A percentile compares a stretch with the other conserved stretches of the same genome.
Conservation (phyloP, 2,113 vertebrate species). For the Antechinus stuartii region DNA sequence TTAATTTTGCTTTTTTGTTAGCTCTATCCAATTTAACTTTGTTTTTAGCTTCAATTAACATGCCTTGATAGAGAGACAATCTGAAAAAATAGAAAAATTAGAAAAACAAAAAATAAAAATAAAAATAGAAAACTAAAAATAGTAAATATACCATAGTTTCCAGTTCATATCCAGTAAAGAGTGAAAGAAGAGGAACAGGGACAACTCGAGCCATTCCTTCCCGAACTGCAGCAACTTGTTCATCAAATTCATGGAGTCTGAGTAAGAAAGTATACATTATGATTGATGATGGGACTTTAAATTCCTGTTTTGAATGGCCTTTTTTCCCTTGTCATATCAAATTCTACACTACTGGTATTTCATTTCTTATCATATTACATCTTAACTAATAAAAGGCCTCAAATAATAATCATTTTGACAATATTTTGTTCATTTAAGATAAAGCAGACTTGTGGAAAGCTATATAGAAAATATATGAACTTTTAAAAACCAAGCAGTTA, state of each 20-base stretch:
- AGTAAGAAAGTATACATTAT: slow-evolving; percentile 38
- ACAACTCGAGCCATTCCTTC: slow-evolving; percentile 99
- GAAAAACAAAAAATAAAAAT: background rate
- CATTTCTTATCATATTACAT: background rate
- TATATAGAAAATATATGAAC: background rate
- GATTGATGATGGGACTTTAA: background rate
- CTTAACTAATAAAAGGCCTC: background rate
- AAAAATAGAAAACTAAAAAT: background rate
- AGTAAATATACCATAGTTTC: slow-evolving; percentile 93
- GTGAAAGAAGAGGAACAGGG: slow-evolving; percentile 95
- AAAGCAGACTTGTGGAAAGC: background rate
- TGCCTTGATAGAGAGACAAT: background rate
- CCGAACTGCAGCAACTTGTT: slow-evolving; percentile 96
- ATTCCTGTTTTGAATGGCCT: background rate
- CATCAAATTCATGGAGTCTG: slow-evolving; percentile 98
- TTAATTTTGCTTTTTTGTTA: background rate
- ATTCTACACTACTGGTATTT: background rate
- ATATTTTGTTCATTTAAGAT: background rate
- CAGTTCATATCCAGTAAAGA: slow-evolving; percentile 98
- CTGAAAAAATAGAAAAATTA: background rate
- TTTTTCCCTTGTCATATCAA: background rate
- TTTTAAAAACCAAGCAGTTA: background rate
- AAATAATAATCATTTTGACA: background rate
- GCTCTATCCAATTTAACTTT: background rate
- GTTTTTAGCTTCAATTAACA: background rate